These are phyloP conservation scores for Masticophis lateralis DNA, from an alignment of 2,797 vertebrate genomes.

Conservation along the genomic window DNA sequence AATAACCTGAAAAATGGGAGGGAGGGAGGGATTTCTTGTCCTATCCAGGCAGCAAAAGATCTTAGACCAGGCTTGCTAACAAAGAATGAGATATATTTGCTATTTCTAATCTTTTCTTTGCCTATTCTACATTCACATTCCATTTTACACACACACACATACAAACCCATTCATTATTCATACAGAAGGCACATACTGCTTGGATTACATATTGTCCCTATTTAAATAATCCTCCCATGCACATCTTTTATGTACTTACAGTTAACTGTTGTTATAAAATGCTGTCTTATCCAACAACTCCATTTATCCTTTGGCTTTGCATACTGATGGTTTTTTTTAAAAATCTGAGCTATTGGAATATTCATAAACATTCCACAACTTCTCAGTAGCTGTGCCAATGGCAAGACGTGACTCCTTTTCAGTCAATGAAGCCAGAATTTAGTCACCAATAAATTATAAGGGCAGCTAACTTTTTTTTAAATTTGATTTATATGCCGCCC, in stretches of 20 bases:
- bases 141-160: background rate
- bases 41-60: background rate
- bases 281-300: background rate
- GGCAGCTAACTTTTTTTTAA: background rate
- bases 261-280: constrained; percentile 14
- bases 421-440: background rate
- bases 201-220: background rate
- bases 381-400: background rate
- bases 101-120: background rate
- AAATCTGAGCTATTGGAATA: background rate
- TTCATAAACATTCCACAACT: constrained; percentile 15
- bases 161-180: background rate
- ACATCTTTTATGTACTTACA: background rate
- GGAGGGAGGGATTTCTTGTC: background rate
- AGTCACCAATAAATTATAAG: background rate
- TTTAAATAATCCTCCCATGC: constrained; percentile 18
- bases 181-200: background rate
- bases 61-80: background rate
- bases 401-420: background rate
- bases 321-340: background rate
- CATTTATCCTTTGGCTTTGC: background rate
- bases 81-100: background rate
- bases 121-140: background rate
- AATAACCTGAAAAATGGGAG: background rate
- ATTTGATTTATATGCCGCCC: too few species aligned